phyloP scores from a whole-genome alignment of 1,140 invertebrate genomes.

The Anastatus disparis region DNA sequence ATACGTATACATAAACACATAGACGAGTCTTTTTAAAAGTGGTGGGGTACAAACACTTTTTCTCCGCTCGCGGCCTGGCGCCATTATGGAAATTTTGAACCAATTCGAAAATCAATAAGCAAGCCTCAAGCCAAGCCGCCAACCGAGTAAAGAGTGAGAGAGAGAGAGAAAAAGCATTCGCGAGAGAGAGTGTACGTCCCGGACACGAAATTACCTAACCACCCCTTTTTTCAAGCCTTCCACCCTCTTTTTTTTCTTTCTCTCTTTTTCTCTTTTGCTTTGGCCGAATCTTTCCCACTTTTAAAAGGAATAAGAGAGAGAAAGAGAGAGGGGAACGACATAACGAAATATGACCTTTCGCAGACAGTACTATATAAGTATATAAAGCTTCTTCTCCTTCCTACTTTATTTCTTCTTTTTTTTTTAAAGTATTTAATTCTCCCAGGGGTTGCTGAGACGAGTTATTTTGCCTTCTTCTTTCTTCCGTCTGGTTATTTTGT shows the following conservation, averaged over 20 bases:
- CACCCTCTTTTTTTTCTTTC: neutral
- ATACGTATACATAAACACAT: no score
- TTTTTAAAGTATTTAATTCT: slow-evolving; percentile 16
- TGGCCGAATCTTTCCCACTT: neutral
- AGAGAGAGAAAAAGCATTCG: neutral
- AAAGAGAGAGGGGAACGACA: slow-evolving; percentile 14
- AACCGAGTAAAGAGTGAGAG: neutral
- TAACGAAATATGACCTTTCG: slow-evolving; percentile 26
- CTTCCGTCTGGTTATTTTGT: no score
- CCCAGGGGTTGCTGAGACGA: neutral
- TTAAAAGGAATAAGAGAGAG: no score
- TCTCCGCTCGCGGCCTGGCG: slow-evolving; percentile 29
- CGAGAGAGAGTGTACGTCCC: neutral
- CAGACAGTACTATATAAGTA: slow-evolving; percentile 3
- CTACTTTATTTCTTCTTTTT: neutral
- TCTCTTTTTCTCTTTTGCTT: neutral
- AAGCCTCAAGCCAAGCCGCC: slow-evolving; percentile 51
- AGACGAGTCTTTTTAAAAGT: no score
- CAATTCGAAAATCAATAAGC: slow-evolving; percentile 65
- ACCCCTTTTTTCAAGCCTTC: neutral
- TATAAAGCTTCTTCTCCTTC: neutral
- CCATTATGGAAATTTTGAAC: slow-evolving; percentile 66
- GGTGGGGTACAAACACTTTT: neutral
- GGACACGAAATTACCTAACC: slow-evolving; percentile 3
- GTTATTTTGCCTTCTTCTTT: slow-evolving; percentile 11